Evolutionary conservation across 2,797 vertebrate genomes (phyloP), one percentile per base, ranked within the genome.

Genomic region (Monodelphis domestica): DNA sequence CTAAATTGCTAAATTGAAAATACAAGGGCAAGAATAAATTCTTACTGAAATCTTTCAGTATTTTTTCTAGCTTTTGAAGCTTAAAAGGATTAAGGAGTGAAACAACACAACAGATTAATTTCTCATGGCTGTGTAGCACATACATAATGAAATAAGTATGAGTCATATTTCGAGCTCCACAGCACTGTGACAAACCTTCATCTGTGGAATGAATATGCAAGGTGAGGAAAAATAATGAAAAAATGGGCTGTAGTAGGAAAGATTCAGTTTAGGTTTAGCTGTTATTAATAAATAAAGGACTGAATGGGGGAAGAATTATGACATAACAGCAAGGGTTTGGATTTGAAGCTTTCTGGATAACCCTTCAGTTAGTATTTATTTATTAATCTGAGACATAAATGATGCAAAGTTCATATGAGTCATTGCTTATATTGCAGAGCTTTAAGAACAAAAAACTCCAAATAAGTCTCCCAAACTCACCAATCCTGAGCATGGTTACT

Each of bases 401-500:
- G 6, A 91, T 50, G 87, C 1, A 95, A 38, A 94, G 95, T 59
- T 92, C 54, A 91, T 38, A 94, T 11, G 91, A 90, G 63, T 91
- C 94, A 89, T 59, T 78, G 70, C 38, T 45, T 91, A 45, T 78
- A 87, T 91, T 78, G 26, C 29, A 54, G 55, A 90, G n/a, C 93
- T 21, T 89, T 92, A 12, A 29, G 54, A 93, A 94, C 15, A 17
- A 91, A 4, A 94, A 30, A 33, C n/a, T 90, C 51, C 63, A 94
- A 56, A 89, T 29, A 52, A 88, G 91, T 93, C 7, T 28, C 89
- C 33, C 89, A 5, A 30, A 98, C 99, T 98, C 95, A 99, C 99
- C 99, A 99, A 98, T 99, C 99, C 94, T 99, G 99, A 5, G 99
- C 99, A 12, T 99, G 99, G 97, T 99, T 99, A 97, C 99, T 99